Conservation (phyloP, 2,888 invertebrate genomes). For the Belgica antarctica region DNA sequence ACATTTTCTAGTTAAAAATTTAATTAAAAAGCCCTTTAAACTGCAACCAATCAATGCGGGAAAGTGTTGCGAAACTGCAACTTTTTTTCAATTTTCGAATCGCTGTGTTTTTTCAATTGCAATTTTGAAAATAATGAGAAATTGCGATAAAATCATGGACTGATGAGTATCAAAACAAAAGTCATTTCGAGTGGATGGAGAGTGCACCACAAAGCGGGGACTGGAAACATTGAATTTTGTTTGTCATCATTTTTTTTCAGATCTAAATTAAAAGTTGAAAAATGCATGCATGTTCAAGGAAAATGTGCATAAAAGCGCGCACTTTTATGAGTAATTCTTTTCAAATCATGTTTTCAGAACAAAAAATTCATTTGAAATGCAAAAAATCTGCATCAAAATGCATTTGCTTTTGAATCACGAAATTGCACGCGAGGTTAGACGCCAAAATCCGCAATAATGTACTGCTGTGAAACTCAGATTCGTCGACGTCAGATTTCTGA, state of each 20-base stretch:
- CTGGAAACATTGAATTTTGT: slow-evolving; percentile 19
- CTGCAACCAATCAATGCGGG: too few relatives aligned
- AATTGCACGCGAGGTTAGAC: neutral
- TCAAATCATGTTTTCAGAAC: slow-evolving; percentile 6
- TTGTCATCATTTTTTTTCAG: slow-evolving; percentile 24
- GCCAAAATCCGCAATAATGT: neutral
- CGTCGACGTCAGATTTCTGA: neutral
- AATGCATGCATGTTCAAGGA: slow-evolving; percentile 34
- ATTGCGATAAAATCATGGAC: too few relatives aligned
- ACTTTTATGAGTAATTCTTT: slow-evolving; percentile 4
- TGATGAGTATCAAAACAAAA: too few relatives aligned
- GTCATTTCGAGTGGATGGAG: too few relatives aligned
- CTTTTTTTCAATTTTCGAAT: too few relatives aligned
- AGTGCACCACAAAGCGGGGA: too few relatives aligned
- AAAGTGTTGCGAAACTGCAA: too few relatives aligned
- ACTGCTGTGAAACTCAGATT: too few relatives aligned
- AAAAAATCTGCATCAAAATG: neutral
- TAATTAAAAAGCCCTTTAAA: too few relatives aligned
- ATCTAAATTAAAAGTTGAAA: slow-evolving; percentile 41
- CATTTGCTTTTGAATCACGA: neutral
- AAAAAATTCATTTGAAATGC: neutral
- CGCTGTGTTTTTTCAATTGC: slow-evolving; percentile 7
- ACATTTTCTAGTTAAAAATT: too few relatives aligned
- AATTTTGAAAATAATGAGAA: slow-evolving; percentile 9
- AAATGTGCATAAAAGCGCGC: slow-evolving; percentile 8